Base-by-base conservation (phyloP, 2,888 invertebrate species). In the Drosophila trichaetosa region DNA sequence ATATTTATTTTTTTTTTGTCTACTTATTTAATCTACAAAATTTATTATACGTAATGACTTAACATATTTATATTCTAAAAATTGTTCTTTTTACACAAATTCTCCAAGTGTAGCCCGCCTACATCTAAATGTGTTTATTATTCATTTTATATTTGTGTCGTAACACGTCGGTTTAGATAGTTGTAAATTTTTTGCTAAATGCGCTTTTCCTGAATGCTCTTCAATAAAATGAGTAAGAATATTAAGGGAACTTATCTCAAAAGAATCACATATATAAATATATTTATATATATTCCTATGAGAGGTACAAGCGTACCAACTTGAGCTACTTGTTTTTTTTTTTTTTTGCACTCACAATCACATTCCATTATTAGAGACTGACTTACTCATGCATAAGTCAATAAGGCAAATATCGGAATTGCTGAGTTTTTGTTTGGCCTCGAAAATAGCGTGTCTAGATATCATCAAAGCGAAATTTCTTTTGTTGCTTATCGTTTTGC, bases 401-500 rank as follows among this genome's bases (percentile, higher is more conserved):
- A 54, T 51, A 63, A 38, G 59, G 67, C 46, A 66, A 77, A 67
- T 82, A 80, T 73, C 69, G 72, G 60, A 75, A 73, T 75, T 53
- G 76, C 46, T 31, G 29, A 21, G 16, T 11, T 42, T 18, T 27
- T 46, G 52, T n/a, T 51, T 61, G 62, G 54, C 57, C 52, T 46
- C 29, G 29, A 62, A 58, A 53, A 51, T 69, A 31, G 61, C 69
- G 71, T 73, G 70, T 49, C 46, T 65, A 56, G 80, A 76, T 83
- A 76, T 65, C 78, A 83, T 78, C 86, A 83, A 83, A 83, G 82
- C 38, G 33, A 69, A 69, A 66, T 42, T 73, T 68, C 66, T 66
- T 46, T 77, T 75, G 65, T 69, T 68, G 70, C 70, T 62, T 63
- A 42, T 67, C 33, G 63, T 16, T 62, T 27, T 57, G 70, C 24